Percentiles rank a stretch among this genome's conserved stretches.
These are phyloP conservation scores for Cladorhizidae sp. DNA, from an alignment of 37 sponge, comb jelly and placozoan genomes.

Conservation along the genomic window DNA sequence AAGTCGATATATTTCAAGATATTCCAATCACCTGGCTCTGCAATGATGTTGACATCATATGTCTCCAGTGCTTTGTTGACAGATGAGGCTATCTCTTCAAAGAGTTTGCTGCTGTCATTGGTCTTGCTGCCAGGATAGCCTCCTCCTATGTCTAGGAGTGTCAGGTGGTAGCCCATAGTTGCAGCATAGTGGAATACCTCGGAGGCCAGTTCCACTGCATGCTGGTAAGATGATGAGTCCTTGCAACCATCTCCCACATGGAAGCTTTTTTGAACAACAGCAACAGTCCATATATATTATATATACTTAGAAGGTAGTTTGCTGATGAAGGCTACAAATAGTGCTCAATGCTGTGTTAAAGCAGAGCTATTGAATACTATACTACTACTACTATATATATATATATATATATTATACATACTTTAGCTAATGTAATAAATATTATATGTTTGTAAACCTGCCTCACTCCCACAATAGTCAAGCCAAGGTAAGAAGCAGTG, in stretches of 20 bases:
- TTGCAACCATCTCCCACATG: conserved; percentile 90
- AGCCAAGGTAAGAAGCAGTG: conserved; percentile 57
- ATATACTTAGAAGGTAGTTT: too few relatives aligned
- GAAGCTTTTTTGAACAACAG: conserved; percentile 75
- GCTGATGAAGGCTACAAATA: too few relatives aligned
- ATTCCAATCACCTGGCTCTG: conserved; percentile 77
- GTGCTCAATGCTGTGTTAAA: too few relatives aligned
- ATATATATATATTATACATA: too few relatives aligned
- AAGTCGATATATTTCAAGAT: neutral
- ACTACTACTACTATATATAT: too few relatives aligned
- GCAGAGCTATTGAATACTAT: too few relatives aligned
- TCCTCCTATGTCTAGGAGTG: conserved; percentile 90
- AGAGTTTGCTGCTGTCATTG: conserved; percentile 22
- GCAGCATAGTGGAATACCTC: conserved; percentile 64
- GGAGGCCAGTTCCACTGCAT: conserved; percentile 63
- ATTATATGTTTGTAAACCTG: too few relatives aligned
- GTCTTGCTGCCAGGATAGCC: conserved; percentile 75
- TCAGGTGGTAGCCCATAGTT: conserved; percentile 60
- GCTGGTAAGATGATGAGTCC: conserved; percentile 55
- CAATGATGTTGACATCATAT: conserved; percentile 67
- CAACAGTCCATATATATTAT: too few relatives aligned
- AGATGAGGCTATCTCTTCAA: conserved; percentile 11
- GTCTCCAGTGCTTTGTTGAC: conserved; percentile 23
- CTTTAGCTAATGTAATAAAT: too few relatives aligned
- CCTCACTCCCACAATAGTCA: conserved; percentile 89